These are phyloP conservation scores for Porites evermanni DNA, from an alignment of 92 coral and sea anemone species.

Conservation along the genomic window DNA sequence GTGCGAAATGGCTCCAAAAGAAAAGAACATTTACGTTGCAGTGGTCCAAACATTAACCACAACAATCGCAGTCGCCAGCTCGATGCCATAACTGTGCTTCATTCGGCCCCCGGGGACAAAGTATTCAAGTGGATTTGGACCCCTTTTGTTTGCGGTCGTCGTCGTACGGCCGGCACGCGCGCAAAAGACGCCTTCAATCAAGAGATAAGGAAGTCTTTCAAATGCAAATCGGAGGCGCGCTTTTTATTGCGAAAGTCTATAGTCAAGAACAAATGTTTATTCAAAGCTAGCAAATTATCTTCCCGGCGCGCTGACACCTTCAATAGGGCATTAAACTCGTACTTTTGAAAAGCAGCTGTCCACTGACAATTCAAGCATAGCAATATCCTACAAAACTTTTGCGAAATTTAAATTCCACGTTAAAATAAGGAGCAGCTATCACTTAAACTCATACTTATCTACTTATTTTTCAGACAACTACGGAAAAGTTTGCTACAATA, in stretches of 20 bases:
- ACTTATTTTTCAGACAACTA: background rate
- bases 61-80: conserved; percentile 24
- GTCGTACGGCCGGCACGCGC: conserved; percentile 92
- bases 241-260: conserved; percentile 67
- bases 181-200: conserved; percentile 75
- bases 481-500: background rate
- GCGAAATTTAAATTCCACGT: conserved; percentile 9
- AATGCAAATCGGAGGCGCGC: conserved; percentile 74
- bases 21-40: conserved; percentile 40
- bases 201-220: conserved; percentile 53
- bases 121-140: conserved; percentile 35
- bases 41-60: conserved; percentile 25
- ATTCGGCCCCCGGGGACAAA: conserved; percentile 35
- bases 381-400: conserved; percentile 16
- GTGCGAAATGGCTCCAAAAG: conserved; percentile 22
- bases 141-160: conserved; percentile 46
- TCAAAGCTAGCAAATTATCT: conserved; percentile 54
- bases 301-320: conserved; percentile 37
- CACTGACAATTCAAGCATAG: conserved; percentile 35
- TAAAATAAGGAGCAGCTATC: background rate
- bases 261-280: conserved; percentile 62
- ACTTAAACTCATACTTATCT: background rate
- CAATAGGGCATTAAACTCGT: conserved; percentile 53
- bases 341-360: conserved; percentile 48
- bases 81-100: conserved; percentile 16